Evolutionary conservation across 2,888 invertebrate species (phyloP), one percentile per base, ranked within the genome.

Genomic region (Bugula neritina): DNA sequence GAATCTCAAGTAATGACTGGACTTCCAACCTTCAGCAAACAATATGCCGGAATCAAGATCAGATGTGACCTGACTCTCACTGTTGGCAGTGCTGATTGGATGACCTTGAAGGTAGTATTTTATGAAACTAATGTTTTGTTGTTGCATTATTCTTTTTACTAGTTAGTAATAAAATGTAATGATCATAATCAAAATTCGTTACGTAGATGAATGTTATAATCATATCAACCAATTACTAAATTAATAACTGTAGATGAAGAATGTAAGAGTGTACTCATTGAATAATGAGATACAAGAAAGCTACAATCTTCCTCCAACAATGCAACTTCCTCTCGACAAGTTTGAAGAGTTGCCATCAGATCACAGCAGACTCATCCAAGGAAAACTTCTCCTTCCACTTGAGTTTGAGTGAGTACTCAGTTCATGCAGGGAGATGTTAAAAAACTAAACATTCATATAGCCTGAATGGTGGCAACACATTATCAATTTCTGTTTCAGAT

Each of bases 1-100:
- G 78, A 78, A 35, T 79, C 81, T 1, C 80, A 83, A 58, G 75
- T 81, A 23, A 72, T 82, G 71, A 77, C 81, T 0, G 84, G 84
- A 13, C 73, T 82, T 1, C 80, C 82, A 1, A 76, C 74, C 54
- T 77, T 80, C 29, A 76, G 78, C 69, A 75, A 78, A 25, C 80
- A 82, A 72, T 81, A 78, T 72, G 77, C 82, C 13, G 83, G 84
- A 31, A 75, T 84, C 35, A 81, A 81, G 71, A 75, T 83, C 72
- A 76, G 73, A 13, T 74, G 77, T 3, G 57, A 57, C 23, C n/a
- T 25, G n/a, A 23, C 5, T 5, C 25, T 57, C 23, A n/a, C 23
- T n/a, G n/a, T n/a, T n/a, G n/a, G n/a, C n/a, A n/a, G n/a, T n/a
- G n/a, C n/a, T n/a, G n/a, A n/a, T n/a, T n/a, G n/a, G n/a, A n/a